Evolutionary conservation across 2,888 invertebrate genomes (phyloP), one percentile per base, ranked within the genome.

Genomic region (Stegophylla sp.): DNA sequence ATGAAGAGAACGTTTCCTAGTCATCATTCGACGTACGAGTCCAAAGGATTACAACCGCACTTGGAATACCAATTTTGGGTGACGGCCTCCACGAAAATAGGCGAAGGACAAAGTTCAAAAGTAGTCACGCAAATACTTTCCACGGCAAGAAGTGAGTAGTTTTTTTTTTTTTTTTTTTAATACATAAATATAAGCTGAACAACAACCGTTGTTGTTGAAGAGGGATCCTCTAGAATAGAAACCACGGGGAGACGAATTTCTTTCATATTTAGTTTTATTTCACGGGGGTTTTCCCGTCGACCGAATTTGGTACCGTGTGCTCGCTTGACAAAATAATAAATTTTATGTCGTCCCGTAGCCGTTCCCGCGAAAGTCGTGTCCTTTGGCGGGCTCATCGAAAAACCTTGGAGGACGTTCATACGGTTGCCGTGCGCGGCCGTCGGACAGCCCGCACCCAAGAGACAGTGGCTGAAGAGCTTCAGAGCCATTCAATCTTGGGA

Each of bases 41-140:
- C 91, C 2, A 92, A 91, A 84, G 90, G 90, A 64, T 87, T 92
- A 43, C 91, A 91, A 85, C 89, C 90, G 12, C 91, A 91, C 83
- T 90, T 91, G 76, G 92, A 92, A 85, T 93, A 93, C 85, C 92
- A 92, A 85, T 93, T 93, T 86, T 92, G 92, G 91, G 91, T 94
- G 28, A 92, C 92, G 0, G 93, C 93, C 1, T 92, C 91, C 5
- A 94, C 93, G 0, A 88, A 91, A 48, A 91, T 93, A 59, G 94
- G 94, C 0, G 93, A 93, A 86, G 93, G 94, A 0, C 91, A 91
- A 85, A 92, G 91, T 85, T 92, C 92, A 0, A 88, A 89, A 79
- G 91, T 92, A 1, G 90, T 91, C 9, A 90, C 91, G 0, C 91
- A 91, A 86, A 89, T 91, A 43, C 90, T 79, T 5, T 79, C 91